Base-by-base conservation (phyloP, 2,113 vertebrate genomes). In the Nicator chloris region DNA sequence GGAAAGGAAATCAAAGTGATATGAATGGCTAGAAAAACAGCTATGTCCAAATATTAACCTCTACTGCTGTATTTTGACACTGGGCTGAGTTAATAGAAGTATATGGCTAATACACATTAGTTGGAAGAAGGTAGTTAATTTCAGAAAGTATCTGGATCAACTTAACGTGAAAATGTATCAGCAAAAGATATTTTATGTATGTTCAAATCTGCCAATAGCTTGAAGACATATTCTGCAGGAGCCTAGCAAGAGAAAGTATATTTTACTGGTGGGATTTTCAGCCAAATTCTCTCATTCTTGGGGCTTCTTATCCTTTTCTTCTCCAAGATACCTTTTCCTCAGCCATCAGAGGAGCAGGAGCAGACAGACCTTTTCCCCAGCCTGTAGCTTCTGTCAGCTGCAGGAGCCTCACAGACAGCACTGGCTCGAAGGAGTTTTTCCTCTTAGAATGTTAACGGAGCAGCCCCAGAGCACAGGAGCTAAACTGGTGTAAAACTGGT, bases 1-100 rank as follows among this genome's bases (percentile, higher is more conserved):
- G 71, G 85, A 96, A 90, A 95, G 85, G 93, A 95, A 94, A 87
- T 82, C 94, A 65, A 95, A 91, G 71, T 42, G 92, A 93, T 92
- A 92, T 30, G 76, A 86, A 92, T 20, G 92, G 90, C 72, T 94
- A 88, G 85, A 86, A 92, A 95, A 95, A 88, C 82, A 94, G 44
- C 71, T 70, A 39, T 0, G 1, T 88, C 44, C 60, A 88, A 83
- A 54, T 85, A 87, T 56, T 86, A 85, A 86, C 72, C 68, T 73
- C 85, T 71, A 28, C 80, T 88, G 76, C 56, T 75, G 79, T 49
- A 11, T 91, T 84, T 86, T 60, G 64, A 84, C 44, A 18, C 44
- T 59, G 49, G 31, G 8, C 35, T 60, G 53, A 76, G 39, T 75
- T 89, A 90, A 68, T 9, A 71, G 69, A 87, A 63, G 51, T 54